Base-by-base conservation (phyloP, 2,797 vertebrate genomes). In the Tapera naevia region DNA sequence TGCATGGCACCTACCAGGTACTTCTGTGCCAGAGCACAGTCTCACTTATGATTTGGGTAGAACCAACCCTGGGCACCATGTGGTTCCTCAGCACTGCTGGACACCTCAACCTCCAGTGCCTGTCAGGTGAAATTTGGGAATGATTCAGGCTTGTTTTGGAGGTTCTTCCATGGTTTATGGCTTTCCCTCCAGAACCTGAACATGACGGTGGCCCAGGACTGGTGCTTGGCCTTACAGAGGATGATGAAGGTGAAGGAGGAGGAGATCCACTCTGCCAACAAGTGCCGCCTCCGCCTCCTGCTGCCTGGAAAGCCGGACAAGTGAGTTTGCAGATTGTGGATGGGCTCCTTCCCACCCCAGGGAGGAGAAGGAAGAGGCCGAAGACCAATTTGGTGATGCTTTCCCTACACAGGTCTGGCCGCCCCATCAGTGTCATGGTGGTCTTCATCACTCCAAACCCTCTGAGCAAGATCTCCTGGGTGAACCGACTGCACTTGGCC, bases 1-100 rank as follows among this genome's bases (percentile, higher is more conserved):
- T 99, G 88, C 99, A 99, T 4, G 99, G 99, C 82, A 98, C 98
- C 10, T 99, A 99, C 97, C 99, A 99, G 99, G 99, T 99, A 96
- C 56, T 27, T 11, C 3, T 1, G 0, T 32, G 8, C 12, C 56
- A 19, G 50, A 72, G 8, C 7, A 3, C 5, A n/a, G 46, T 3
- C 58, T 32, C 8, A 50, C 32, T 57, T 18, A 0, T 10, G 54
- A 2, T 5, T 21, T 32, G 75, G 56, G 50, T 48, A 35, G 41
- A 41, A 15, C 35, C 17, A n/a, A 30, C 25, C 37, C 17, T 16
- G 25, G n/a, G 28, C 0, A 23, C n/a, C 12, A 2, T 5, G 28
- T 0, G 23, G 48, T 19, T 86, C 64, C 48, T 43, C 2, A 1
- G 33, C 35, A 17, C 8, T 1, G 0, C 9, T 27, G 80, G 35